Conservation (phyloP, 2,888 invertebrate species). For the Chydorus sphaericus region DNA sequence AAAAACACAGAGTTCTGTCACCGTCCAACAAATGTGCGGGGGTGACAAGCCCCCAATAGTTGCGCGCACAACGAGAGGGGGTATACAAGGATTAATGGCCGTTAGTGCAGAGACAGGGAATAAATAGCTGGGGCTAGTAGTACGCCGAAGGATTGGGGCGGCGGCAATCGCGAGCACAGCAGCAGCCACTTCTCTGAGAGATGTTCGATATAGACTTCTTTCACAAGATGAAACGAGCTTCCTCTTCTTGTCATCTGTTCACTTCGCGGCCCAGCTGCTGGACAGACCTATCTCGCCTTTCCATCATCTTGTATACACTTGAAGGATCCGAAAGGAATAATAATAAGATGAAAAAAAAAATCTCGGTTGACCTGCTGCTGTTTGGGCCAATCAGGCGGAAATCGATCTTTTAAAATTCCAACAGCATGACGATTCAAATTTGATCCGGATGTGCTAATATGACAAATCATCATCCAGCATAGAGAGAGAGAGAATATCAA, state of each 20-base stretch:
- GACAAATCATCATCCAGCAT: neutral
- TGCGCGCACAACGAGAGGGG: no score
- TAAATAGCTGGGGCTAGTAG: neutral
- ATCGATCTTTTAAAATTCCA: neutral
- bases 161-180: neutral
- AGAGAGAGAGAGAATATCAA: neutral
- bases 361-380: neutral
- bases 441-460: neutral
- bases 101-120: neutral
- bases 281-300: neutral
- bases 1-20: neutral
- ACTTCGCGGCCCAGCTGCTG: neutral
- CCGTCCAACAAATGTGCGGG: neutral
- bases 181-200: neutral
- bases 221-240: neutral
- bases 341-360: no score
- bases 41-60: neutral
- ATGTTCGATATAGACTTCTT: neutral
- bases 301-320: neutral
- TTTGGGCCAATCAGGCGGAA: neutral
- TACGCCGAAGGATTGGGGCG: neutral
- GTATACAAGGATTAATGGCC: neutral
- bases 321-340: no score
- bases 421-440: neutral
- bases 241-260: conserved; percentile 2